These are phyloP conservation scores for Athalia circularis DNA, from an alignment of 2,888 invertebrate genomes.

Conservation along the genomic window DNA sequence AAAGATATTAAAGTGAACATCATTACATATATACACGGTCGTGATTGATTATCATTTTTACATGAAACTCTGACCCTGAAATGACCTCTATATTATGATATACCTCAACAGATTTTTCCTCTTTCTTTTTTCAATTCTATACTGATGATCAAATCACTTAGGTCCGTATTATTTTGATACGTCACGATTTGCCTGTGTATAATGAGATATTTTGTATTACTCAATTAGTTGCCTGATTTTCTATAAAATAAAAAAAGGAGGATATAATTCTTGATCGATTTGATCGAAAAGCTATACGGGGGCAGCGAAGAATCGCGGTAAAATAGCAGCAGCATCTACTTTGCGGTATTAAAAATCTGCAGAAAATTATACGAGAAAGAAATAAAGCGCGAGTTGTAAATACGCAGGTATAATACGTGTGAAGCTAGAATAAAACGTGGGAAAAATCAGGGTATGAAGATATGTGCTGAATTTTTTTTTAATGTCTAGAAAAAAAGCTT, in stretches of 20 bases:
- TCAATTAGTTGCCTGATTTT: not conserved
- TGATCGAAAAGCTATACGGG: not conserved
- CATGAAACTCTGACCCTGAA: slow-evolving; percentile 54
- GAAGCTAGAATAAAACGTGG: not conserved
- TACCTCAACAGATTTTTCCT: not conserved
- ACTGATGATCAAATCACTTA: too few relatives aligned
- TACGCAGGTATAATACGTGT: too few relatives aligned
- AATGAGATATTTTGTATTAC: too few relatives aligned
- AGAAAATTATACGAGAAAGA: too few relatives aligned
- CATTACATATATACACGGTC: slow-evolving; percentile 24
- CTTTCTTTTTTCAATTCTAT: not conserved
- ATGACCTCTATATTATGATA: not conserved
- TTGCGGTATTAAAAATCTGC: too few relatives aligned
- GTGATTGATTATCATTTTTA: slow-evolving; percentile 66
- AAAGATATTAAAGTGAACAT: too few relatives aligned
- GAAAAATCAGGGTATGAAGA: slow-evolving; percentile 2
- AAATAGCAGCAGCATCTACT: not conserved
- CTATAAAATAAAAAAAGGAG: not conserved
- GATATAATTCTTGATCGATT: not conserved
- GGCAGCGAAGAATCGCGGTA: not conserved
- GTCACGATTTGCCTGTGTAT: too few relatives aligned
- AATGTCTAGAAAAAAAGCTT: not conserved
- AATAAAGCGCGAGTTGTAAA: too few relatives aligned
- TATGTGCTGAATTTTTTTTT: slow-evolving; percentile 1
- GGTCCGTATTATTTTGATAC: too few relatives aligned